Percentiles rank a stretch among this genome's conserved stretches.
Evolutionary conservation across 2,113 vertebrate genomes (phyloP).

Genomic region (Protobothrops flavoviridis): DNA sequence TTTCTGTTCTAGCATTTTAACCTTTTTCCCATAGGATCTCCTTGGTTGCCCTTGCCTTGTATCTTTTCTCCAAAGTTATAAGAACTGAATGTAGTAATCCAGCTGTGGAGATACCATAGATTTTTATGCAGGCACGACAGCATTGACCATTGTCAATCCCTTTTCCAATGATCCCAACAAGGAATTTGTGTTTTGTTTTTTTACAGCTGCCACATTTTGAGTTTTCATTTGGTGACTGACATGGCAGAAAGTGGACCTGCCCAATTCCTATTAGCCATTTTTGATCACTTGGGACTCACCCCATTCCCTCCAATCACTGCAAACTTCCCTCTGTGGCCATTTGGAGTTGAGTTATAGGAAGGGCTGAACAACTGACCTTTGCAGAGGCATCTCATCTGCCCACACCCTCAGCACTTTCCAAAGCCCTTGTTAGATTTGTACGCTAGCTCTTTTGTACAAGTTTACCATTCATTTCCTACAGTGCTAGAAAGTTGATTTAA

Average conservation of each 20-base stretch:
- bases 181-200: neutral
- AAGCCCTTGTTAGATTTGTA: neutral
- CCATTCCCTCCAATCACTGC: neutral
- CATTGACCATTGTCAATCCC: neutral
- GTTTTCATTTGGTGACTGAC: neutral
- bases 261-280: neutral
- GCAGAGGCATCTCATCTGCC: neutral
- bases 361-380: neutral
- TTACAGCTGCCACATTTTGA: neutral
- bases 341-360: neutral
- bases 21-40: neutral
- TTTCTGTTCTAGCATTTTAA: neutral
- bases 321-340: neutral
- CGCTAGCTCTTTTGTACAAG: neutral
- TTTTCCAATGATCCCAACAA: neutral
- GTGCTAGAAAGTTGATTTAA: neutral
- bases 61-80: neutral
- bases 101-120: neutral
- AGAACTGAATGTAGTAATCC: neutral
- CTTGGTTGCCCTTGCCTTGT: neutral
- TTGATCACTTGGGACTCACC: neutral
- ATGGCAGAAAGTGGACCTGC: neutral
- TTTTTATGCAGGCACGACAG: neutral
- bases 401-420: neutral
- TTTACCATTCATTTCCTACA: neutral